phyloP scores from a whole-genome alignment of 2,113 vertebrate species.

The Eonycteris spelaea region DNA sequence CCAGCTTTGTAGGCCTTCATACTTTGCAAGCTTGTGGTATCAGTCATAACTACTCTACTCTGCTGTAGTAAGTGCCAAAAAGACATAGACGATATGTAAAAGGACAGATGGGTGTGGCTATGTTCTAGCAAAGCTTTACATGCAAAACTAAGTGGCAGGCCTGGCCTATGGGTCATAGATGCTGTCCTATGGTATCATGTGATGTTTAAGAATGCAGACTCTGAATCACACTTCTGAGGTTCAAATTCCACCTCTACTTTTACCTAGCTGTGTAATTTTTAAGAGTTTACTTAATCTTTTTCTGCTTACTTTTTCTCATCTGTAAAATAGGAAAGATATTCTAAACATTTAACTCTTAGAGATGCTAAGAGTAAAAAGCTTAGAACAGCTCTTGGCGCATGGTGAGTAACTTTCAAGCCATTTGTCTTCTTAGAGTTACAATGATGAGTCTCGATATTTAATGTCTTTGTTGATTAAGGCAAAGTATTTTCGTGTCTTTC shows the following conservation, averaged over 20 bases:
- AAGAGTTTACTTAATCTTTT: neutral
- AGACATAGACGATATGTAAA: neutral
- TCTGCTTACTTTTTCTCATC: neutral
- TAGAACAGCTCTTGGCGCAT: no score
- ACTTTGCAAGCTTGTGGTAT: neutral
- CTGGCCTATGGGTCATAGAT: neutral
- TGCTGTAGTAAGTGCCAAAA: neutral
- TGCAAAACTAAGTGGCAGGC: neutral
- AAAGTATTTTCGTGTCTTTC: neutral
- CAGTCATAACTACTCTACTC: neutral
- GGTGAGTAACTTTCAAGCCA: neutral
- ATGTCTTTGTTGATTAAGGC: neutral
- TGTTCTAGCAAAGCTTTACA: neutral
- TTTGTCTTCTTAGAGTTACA: neutral
- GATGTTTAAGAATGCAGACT: neutral
- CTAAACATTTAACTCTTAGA: neutral
- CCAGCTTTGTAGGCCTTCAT: neutral
- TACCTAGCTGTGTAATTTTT: neutral
- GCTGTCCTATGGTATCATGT: neutral
- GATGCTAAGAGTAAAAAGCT: neutral
- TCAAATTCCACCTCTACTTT: neutral
- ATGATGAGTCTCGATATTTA: neutral
- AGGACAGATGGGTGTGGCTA: neutral
- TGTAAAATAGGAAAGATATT: neutral
- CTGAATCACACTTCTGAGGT: neutral